Conservation (phyloP, 35 echinoderm and acorn worm species). For the Chiridota heheva region DNA sequence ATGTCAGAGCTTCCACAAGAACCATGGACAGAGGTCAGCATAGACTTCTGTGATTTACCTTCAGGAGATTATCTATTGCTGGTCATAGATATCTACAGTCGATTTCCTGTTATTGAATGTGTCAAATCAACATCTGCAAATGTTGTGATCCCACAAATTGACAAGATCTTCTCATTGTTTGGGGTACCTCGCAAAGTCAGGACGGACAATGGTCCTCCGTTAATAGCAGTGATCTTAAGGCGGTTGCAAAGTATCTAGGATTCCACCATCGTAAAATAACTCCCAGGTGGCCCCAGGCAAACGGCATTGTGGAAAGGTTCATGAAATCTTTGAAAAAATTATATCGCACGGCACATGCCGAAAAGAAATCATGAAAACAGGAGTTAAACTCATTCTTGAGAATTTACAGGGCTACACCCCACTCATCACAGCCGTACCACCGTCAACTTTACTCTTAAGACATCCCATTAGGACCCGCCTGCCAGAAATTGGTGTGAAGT, state of each 20-base stretch:
- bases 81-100: constrained; percentile 47
- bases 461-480: constrained; percentile 24
- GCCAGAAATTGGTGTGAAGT: constrained; percentile 6
- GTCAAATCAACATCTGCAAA: constrained; percentile 64
- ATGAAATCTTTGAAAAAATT: constrained; percentile 40
- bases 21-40: constrained; percentile 52
- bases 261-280: constrained; percentile 52
- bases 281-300: constrained; percentile 45
- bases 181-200: constrained; percentile 45
- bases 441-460: constrained; percentile 36
- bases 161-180: constrained; percentile 63
- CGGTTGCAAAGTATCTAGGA: constrained; percentile 47
- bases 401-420: constrained; percentile 48
- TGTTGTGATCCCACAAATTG: constrained; percentile 56
- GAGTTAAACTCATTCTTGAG: constrained; percentile 41
- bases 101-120: constrained; percentile 67
- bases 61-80: constrained; percentile 25
- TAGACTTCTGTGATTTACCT: constrained; percentile 43
- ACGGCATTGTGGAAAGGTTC: constrained; percentile 52
- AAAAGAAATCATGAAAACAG: constrained; percentile 52
- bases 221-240: constrained; percentile 8
- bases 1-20: constrained; percentile 26
- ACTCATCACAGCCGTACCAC: constrained; percentile 32
- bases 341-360: constrained; percentile 14
- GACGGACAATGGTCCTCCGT: constrained; percentile 67